Evolutionary conservation across 2,113 vertebrate species (phyloP).

Genomic region (Rhinoderma darwinii): DNA sequence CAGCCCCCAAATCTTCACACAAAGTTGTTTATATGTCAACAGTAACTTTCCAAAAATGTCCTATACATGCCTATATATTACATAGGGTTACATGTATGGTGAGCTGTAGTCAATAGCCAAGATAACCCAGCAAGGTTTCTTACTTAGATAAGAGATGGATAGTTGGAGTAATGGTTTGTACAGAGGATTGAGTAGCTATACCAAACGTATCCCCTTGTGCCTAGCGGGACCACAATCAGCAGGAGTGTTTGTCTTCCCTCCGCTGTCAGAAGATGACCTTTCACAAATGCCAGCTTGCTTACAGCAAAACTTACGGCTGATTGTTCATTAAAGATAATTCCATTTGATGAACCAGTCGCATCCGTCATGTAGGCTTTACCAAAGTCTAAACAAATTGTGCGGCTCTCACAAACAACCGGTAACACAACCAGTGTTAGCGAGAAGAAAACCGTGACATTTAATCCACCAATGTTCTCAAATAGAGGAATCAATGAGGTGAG

Average conservation of each 20-base stretch:
- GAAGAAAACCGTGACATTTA: not conserved
- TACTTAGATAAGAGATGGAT: constrained; percentile 10
- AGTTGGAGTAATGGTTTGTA: constrained; percentile 11
- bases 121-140: not conserved
- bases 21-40: not conserved
- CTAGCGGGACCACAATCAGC: not conserved
- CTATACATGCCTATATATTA: not conserved
- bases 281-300: constrained; percentile 48
- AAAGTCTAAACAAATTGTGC: constrained; percentile 5
- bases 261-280: constrained; percentile 50
- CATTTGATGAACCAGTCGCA: constrained; percentile 51
- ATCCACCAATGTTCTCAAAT: not conserved
- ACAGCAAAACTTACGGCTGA: constrained; percentile 35
- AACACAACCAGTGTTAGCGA: not conserved
- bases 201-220: constrained; percentile 9
- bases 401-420: not conserved
- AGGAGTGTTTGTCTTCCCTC: constrained; percentile 41
- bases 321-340: constrained; percentile 55
- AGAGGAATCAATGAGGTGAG: not conserved
- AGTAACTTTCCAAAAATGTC: not conserved
- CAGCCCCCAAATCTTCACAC: not conserved
- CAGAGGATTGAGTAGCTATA: constrained; percentile 24
- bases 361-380: constrained; percentile 28
- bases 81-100: not conserved
- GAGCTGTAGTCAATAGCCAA: not conserved